phyloP scores from a whole-genome alignment of 2,888 invertebrate genomes.

The Patella depressa region DNA sequence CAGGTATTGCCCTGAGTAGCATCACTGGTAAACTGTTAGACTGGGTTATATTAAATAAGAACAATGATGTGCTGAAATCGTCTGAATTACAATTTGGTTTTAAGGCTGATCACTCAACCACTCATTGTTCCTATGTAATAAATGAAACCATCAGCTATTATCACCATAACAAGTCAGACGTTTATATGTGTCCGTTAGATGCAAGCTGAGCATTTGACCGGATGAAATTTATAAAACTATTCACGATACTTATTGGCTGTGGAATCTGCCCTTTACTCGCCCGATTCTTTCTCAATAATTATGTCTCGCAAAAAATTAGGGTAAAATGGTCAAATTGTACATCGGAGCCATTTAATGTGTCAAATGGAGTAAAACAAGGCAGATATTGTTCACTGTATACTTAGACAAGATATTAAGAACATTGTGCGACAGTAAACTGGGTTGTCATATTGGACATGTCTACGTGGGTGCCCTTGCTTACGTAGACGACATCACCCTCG shows the following conservation, averaged over 20 bases:
- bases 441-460: no score
- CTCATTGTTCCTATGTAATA: neutral
- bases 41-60: neutral
- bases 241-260: no score
- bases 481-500: no score
- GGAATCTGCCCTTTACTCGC: no score
- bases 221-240: neutral
- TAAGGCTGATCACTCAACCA: neutral
- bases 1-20: neutral
- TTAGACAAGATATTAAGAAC: no score
- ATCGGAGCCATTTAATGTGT: no score
- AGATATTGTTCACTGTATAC: no score
- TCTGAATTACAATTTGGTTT: neutral
- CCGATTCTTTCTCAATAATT: no score
- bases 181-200: neutral
- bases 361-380: no score
- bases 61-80: neutral
- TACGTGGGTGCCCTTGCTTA: no score
- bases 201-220: neutral
- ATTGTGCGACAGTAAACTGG: no score
- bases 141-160: neutral
- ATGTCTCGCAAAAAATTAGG: no score
- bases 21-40: constrained; percentile 3
- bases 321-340: neutral
- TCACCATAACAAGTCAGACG: neutral